Conservation (phyloP, 2,797 vertebrate species). For the Rhadinocentrus ornatus region DNA sequence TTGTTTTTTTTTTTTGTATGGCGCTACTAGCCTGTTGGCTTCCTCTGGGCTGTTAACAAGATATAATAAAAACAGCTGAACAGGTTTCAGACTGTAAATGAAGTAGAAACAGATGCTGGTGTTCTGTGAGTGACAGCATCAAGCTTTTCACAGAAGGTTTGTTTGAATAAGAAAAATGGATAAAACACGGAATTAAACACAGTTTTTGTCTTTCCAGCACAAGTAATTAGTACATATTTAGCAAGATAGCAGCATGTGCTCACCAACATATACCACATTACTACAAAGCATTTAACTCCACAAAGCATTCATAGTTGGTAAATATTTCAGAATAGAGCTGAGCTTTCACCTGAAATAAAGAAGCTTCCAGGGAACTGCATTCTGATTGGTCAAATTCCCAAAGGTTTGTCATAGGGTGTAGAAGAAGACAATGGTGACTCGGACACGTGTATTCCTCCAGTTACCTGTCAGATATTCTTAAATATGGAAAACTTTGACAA, state of each 20-base stretch:
- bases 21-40: conserved; percentile 4
- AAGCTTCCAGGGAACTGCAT: no score
- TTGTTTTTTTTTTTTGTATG: conserved; percentile 13
- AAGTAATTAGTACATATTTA: conserved; percentile 6
- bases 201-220: background rate
- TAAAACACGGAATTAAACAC: conserved; percentile 1
- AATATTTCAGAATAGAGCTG: no score
- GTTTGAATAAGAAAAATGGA: conserved; percentile 19
- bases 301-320: background rate
- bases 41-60: conserved; percentile 50
- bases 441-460: no score
- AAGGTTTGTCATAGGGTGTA: no score
- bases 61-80: conserved; percentile 48
- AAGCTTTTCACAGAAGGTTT: conserved; percentile 32
- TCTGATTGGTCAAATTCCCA: no score
- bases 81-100: conserved; percentile 65
- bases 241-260: background rate
- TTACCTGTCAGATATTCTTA: no score
- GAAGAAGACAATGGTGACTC: no score
- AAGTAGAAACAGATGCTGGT: conserved; percentile 62
- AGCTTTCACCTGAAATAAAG: no score
- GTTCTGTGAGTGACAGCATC: conserved; percentile 47
- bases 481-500: no score
- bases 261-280: background rate
- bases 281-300: background rate